These are phyloP conservation scores for Lagodon rhomboides DNA, from an alignment of 2,797 vertebrate genomes.

Conservation along the genomic window DNA sequence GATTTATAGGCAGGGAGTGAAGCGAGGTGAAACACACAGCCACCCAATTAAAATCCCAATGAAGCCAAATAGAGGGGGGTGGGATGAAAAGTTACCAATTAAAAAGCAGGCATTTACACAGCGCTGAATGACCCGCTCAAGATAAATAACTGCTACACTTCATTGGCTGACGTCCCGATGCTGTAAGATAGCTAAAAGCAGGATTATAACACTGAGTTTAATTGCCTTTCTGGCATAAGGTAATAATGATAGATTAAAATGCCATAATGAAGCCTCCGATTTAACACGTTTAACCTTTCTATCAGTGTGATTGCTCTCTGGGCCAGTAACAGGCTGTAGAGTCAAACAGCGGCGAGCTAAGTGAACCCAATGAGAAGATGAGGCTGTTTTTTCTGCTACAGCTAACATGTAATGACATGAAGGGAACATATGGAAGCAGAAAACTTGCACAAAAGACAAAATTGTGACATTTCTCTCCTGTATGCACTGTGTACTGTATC, in stretches of 20 bases:
- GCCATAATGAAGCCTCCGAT: conserved; percentile 43
- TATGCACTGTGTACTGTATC: neutral
- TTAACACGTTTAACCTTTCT: conserved; percentile 48
- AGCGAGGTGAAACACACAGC: conserved; percentile 36
- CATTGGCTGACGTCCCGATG: conserved; percentile 33
- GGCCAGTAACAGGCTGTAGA: neutral
- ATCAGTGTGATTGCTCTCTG: conserved; percentile 19
- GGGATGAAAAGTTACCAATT: conserved; percentile 66
- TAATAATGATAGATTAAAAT: conserved; percentile 52
- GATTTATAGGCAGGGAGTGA: conserved; percentile 62
- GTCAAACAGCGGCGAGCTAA: neutral
- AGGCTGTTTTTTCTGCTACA: neutral
- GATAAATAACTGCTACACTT: conserved; percentile 53
- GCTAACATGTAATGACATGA: neutral
- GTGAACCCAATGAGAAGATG: neutral
- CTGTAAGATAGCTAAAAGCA: conserved; percentile 23
- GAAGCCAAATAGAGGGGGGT: conserved; percentile 21
- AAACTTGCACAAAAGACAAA: neutral
- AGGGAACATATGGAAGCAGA: neutral
- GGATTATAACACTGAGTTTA: conserved; percentile 54
- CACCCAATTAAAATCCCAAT: conserved; percentile 56
- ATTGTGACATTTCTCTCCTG: neutral
- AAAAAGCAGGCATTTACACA: conserved; percentile 58
- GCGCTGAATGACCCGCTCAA: conserved; percentile 17
- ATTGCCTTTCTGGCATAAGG: conserved; percentile 35